Conservation (phyloP, 1,140 invertebrate genomes). For the Macrosteles quadrilineatus region DNA sequence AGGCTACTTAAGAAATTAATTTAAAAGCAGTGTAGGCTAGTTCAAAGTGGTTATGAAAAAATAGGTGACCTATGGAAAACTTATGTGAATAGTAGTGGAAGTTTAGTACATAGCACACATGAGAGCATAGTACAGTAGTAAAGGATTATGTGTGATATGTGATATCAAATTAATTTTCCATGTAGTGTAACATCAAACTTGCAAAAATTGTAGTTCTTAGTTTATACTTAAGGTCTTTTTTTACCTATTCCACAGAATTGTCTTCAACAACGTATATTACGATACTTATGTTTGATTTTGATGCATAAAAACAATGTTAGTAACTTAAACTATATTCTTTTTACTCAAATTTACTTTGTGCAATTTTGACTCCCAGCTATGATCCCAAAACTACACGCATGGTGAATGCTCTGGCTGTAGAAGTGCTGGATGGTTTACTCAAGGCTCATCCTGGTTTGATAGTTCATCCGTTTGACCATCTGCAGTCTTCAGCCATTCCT, state of each 20-base stretch:
- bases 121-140: neutral
- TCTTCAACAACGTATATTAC: neutral
- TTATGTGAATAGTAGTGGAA: neutral
- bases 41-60: neutral
- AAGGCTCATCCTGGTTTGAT: neutral
- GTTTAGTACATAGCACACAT: too few relatives aligned
- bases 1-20: neutral
- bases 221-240: neutral
- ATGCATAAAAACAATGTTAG: neutral
- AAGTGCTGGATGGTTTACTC: neutral
- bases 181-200: neutral
- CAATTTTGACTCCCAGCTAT: conserved; percentile 1
- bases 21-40: neutral
- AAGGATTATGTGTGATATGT: neutral
- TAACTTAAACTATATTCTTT: neutral
- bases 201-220: neutral
- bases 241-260: neutral
- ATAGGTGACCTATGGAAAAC: neutral
- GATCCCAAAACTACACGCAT: conserved; percentile 16
- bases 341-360: neutral
- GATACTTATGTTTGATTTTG: neutral
- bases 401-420: neutral
- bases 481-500: too few relatives aligned
- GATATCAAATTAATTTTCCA: neutral
- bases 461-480: neutral